Conservation (phyloP, 1,140 invertebrate species). For the Chrysomallon squamiferum region DNA sequence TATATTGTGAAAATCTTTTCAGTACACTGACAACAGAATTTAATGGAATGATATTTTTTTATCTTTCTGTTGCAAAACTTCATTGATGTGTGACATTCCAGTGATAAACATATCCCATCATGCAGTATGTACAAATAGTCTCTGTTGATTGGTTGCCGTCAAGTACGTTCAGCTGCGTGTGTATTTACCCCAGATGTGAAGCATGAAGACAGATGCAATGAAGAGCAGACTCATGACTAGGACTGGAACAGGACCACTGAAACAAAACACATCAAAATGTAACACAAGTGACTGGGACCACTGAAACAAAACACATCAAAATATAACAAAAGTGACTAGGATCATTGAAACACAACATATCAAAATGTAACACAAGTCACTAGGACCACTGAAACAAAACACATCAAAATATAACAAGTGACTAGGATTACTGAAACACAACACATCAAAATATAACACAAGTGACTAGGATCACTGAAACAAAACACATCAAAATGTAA, state of each 20-base stretch:
- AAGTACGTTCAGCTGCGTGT: conserved; percentile 80
- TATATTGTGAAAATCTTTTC: too few species aligned
- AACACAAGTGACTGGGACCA: too few species aligned
- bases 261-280: conserved; percentile 64
- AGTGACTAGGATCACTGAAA: too few species aligned
- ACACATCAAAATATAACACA: too few species aligned
- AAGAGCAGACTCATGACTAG: conserved; percentile 98
- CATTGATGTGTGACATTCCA: neutral
- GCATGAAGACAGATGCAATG: conserved; percentile 99
- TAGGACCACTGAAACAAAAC: neutral
- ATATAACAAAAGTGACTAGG: neutral
- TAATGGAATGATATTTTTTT: too few species aligned
- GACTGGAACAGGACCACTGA: conserved; percentile 97
- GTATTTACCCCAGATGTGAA: conserved; percentile 99
- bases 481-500: too few species aligned
- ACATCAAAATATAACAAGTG: too few species aligned
- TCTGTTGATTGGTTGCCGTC: neutral
- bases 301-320: too few species aligned
- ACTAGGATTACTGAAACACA: too few species aligned
- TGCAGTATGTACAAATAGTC: neutral
- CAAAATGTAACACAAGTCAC: neutral
- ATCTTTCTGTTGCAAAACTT: too few species aligned
- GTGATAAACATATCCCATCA: neutral
- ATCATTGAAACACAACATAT: neutral
- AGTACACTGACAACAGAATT: too few species aligned